Evolutionary conservation across 2,797 vertebrate species (phyloP).

Genomic region (Amniataba percoides): DNA sequence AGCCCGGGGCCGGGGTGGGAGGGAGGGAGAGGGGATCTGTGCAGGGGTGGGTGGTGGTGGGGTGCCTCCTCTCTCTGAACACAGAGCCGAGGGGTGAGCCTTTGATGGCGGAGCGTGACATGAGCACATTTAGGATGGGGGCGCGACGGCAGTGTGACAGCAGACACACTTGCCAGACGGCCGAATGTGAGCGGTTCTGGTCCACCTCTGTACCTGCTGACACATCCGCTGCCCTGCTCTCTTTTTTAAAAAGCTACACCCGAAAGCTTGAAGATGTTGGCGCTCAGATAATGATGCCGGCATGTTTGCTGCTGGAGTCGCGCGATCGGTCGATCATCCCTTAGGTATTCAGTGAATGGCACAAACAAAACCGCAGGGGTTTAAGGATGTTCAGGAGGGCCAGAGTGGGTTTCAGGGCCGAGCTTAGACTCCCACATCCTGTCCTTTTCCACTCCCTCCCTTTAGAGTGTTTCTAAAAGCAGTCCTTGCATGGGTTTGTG

Average conservation of each 20-base stretch:
- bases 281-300: background rate
- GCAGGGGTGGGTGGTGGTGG: slow-evolving; percentile 19
- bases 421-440: slow-evolving; percentile 75
- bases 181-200: slow-evolving; percentile 51
- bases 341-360: slow-evolving; percentile 49
- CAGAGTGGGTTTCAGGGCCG: slow-evolving; percentile 63
- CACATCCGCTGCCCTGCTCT: slow-evolving; percentile 12
- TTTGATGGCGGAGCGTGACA: slow-evolving; percentile 83
- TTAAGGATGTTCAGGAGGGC: slow-evolving; percentile 71
- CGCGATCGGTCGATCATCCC: slow-evolving; percentile 43
- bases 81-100: slow-evolving; percentile 78
- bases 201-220: slow-evolving; percentile 46
- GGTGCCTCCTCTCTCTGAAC: slow-evolving; percentile 69
- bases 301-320: slow-evolving; percentile 11
- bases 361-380: slow-evolving; percentile 61
- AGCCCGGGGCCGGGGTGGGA: slow-evolving; percentile 62
- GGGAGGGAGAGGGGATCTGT: slow-evolving; percentile 59
- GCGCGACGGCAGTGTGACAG: slow-evolving; percentile 67
- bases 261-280: slow-evolving; percentile 4
- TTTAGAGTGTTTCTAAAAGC: slow-evolving; percentile 77
- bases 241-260: slow-evolving; percentile 26
- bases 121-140: slow-evolving; percentile 77
- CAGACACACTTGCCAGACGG: slow-evolving; percentile 66
- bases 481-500: slow-evolving; percentile 73
- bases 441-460: slow-evolving; percentile 67